Base-by-base conservation (phyloP, 2,888 invertebrate species). In the Cyclophora punctaria region DNA sequence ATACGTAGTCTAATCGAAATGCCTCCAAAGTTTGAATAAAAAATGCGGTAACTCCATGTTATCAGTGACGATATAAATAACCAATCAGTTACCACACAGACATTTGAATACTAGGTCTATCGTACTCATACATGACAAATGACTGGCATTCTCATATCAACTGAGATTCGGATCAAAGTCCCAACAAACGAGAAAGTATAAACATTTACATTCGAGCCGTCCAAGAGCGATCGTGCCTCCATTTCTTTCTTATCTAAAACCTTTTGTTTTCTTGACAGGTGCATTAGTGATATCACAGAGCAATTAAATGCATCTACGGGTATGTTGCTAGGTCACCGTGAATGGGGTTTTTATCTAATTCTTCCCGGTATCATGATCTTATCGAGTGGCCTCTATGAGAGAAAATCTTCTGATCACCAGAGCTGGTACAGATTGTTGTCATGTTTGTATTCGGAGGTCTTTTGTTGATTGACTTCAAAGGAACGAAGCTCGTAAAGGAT, bases 221-320 rank as follows among this genome's bases (percentile, higher is more conserved):
- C 67, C 65, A 69, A 71, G 73, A 73, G 73, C 63, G 72, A 72
- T 72, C 80, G 81, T 78, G 79, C 78, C 71, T 83, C 83, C 83
- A 85, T 85, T 86, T 81, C 73, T 64, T 76, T 73, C 78, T 84
- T 86, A 87, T 87, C 87, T 83, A 72, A 73, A 65, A 67, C 71
- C 75, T 80, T 83, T 88, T 88, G 87, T 88, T 87, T 80, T 74
- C 83, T 79, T 87, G 88, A 87, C 88, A 87, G 88, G 86, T 88
- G 86, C 88, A 87, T 88, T 88, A 88, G 86, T 73, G 76, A 73
- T 78, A 75, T 87, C 87, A 83, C 83, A 78, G 75, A 79, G 80
- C 87, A 88, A 88, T 88, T 88, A 88, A 88, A 87, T 80, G 85
- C 80, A 81, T 78, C 85, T 37, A 37, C 37, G 37, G 52, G 50